Evolutionary conservation across 2,888 invertebrate genomes (phyloP).

Genomic region (Spilarctia lutea): DNA sequence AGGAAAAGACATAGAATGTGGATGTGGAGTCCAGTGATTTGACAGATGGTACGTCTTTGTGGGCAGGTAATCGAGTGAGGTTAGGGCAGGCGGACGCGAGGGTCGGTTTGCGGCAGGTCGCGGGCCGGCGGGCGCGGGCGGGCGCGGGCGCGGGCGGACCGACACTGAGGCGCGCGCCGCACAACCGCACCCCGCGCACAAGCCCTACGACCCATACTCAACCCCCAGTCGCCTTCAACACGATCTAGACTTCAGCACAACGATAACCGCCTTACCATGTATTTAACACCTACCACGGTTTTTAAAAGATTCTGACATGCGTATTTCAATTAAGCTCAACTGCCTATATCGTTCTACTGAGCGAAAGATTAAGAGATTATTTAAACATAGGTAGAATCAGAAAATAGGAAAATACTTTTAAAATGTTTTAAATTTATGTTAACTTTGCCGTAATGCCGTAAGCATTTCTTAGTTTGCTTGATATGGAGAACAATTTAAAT

Average conservation of each 20-base stretch:
- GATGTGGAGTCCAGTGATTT: slow-evolving; percentile 52
- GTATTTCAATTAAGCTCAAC: slow-evolving; percentile 33
- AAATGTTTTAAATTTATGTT: slow-evolving; percentile 25
- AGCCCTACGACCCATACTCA: slow-evolving; percentile 51
- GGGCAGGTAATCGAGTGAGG: slow-evolving; percentile 74
- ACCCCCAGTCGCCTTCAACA: slow-evolving; percentile 47
- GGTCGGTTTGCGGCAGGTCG: slow-evolving; percentile 77
- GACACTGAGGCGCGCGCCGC: slow-evolving; percentile 84
- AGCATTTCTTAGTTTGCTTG: slow-evolving; percentile 13
- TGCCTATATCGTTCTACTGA: slow-evolving; percentile 22
- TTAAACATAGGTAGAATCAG: background rate
- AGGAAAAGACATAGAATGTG: slow-evolving; percentile 38
- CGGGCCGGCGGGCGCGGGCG: slow-evolving; percentile 77
- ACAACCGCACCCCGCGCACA: slow-evolving; percentile 60
- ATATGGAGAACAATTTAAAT: background rate
- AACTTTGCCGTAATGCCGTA: slow-evolving; percentile 23
- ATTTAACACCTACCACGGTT: slow-evolving; percentile 33
- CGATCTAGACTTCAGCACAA: slow-evolving; percentile 69
- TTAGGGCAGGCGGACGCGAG: slow-evolving; percentile 70
- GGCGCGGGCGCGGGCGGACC: slow-evolving; percentile 83
- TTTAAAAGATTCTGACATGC: slow-evolving; percentile 29
- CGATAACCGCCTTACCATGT: slow-evolving; percentile 43
- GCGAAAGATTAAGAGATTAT: background rate
- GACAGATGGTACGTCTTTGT: slow-evolving; percentile 67
- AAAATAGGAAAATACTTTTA: background rate